Conservation (phyloP, 2,113 vertebrate genomes). For the Protobothrops mucrosquamatus region DNA sequence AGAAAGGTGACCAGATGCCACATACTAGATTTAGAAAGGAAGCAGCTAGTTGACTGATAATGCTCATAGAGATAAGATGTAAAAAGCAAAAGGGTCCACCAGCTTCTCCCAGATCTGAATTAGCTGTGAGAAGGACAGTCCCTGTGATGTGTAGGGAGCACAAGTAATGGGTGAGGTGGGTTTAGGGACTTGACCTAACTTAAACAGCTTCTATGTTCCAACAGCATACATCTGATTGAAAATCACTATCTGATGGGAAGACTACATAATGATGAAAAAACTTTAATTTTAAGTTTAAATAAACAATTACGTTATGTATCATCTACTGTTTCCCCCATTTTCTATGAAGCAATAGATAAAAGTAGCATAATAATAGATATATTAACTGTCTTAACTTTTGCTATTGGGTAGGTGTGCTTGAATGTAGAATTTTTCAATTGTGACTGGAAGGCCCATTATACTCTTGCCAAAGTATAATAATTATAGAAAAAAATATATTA, state of each 20-base stretch:
- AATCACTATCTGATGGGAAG: neutral
- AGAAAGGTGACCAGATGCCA: neutral
- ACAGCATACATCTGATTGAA: neutral
- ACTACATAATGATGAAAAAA: neutral
- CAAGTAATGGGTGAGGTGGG: neutral
- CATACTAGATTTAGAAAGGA: neutral
- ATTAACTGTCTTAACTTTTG: neutral
- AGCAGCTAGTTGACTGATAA: neutral
- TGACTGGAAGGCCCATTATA: constrained; percentile 14
- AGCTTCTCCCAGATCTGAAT: neutral
- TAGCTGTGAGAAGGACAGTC: neutral
- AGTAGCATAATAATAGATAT: neutral
- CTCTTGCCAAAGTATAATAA: constrained; percentile 38
- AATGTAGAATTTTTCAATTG: constrained; percentile 37
- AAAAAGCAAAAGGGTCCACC: neutral
- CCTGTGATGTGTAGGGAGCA: neutral
- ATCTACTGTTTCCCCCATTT: neutral
- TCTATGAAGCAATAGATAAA: neutral
- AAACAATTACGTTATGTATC: neutral
- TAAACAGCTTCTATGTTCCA: neutral
- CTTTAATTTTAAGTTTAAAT: neutral
- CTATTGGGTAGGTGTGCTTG: neutral
- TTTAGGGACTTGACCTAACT: neutral
- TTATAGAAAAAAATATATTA: constrained; percentile 16
- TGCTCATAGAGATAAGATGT: neutral